phyloP scores from a whole-genome alignment of 2,113 vertebrate genomes.

The Regulus satrapa region DNA sequence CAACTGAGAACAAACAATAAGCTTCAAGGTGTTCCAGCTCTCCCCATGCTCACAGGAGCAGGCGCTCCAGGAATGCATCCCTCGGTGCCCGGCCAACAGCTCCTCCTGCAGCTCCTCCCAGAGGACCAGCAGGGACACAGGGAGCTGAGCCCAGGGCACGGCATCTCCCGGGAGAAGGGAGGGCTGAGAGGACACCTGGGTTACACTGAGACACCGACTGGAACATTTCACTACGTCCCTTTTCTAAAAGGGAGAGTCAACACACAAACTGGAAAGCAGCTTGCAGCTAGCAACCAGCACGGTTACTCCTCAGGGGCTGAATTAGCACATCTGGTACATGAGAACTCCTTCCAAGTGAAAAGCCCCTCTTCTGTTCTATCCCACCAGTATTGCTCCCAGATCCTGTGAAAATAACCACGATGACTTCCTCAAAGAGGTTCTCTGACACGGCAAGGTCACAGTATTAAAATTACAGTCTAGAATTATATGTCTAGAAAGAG shows the following conservation, averaged over 20 bases:
- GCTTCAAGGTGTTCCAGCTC: too few relatives aligned
- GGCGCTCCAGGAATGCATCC: too few relatives aligned
- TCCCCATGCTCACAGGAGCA: too few relatives aligned
- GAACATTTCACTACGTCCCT: rapidly evolving
- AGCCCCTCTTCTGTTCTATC: not conserved
- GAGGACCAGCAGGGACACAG: too few relatives aligned
- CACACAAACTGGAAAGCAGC: not conserved
- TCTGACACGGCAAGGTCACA: not conserved
- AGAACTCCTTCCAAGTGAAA: not conserved
- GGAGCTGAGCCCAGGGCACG: rapidly evolving
- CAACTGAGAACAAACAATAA: not conserved
- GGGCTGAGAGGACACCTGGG: rapidly evolving
- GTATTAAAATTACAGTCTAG: rapidly evolving
- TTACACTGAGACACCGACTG: rapidly evolving
- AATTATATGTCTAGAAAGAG: not conserved
- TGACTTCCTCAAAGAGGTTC: not conserved
- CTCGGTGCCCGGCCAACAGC: not conserved
- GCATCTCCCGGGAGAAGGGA: rapidly evolving
- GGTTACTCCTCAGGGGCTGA: not conserved
- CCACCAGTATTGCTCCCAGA: not conserved
- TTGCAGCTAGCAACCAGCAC: too few relatives aligned
- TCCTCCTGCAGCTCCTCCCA: not conserved
- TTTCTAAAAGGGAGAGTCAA: rapidly evolving
- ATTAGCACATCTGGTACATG: rapidly evolving
- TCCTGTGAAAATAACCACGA: not conserved